Base-by-base conservation (phyloP, 2,113 vertebrate species). In the Periophthalmus modestus region DNA sequence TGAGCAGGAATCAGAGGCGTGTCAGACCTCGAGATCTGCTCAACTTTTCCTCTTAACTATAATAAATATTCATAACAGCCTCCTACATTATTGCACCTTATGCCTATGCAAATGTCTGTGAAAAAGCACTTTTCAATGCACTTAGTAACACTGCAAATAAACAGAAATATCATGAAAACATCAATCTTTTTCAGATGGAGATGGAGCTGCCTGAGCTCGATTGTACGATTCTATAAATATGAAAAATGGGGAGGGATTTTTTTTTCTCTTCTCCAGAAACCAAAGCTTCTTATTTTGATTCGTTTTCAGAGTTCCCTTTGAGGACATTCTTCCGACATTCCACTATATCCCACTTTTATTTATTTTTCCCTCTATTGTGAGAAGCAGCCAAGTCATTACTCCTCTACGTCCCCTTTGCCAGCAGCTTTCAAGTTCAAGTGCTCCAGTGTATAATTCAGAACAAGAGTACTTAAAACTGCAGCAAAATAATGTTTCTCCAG, bases 31-130 rank as follows among this genome's bases (percentile, higher is more conserved):
- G 14, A 39, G 33, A 34, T 54, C 66, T 65, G 18, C 21, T 55
- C 39, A 55, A 71, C 19, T 68, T 50, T 36, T 65, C 43, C 0
- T 12, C 74, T 78, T 80, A n/a, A 72, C 43, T 24, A 16, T 23
- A n/a, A 82, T 80, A 70, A 77, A 82, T 89, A 87, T 85, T 84
- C 66, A 87, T 75, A 66, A 69, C 63, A 70, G 7, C 79, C 78
- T 68, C 85, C 79, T 71, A 85, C 84, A 68, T 54, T 73, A 33
- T 48, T 16, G 23, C 55, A 79, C 61, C 66, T 65, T 78, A 62
- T 65, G 54, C 76, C 74, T 75, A 86, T 88, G 81, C 46, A 86
- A 82, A 88, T 70, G 50, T 0, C 48, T 65, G 36, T 67, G 72
- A 50, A 72, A 68, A 43, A 39, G 18, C 33, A 11, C 34, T 65